Evolutionary conservation across 2,888 invertebrate species (phyloP).

Genomic region (Amiota minor): DNA sequence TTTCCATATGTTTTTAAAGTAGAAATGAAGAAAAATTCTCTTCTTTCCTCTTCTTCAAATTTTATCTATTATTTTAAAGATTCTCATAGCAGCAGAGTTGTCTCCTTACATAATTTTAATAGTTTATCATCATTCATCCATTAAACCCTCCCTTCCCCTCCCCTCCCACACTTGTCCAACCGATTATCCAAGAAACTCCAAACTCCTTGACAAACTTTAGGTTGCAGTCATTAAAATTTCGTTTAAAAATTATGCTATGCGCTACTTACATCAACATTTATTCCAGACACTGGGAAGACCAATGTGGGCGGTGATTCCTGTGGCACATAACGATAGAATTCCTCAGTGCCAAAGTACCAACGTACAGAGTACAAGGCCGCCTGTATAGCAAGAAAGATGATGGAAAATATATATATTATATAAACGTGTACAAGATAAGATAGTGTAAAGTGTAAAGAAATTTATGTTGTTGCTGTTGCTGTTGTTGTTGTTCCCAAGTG

Average conservation of each 20-base stretch:
- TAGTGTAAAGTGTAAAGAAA: constrained; percentile 2
- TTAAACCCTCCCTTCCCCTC: no score
- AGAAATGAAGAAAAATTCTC: no score
- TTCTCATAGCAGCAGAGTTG: no score
- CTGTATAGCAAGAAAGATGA: constrained; percentile 52
- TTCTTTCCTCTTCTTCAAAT: no score
- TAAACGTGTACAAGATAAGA: constrained; percentile 25
- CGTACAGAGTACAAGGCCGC: constrained; percentile 77
- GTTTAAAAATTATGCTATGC: background rate
- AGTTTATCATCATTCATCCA: no score
- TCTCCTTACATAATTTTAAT: no score
- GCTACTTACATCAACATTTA: constrained; percentile 78
- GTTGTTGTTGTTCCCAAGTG: background rate
- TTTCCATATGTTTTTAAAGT: no score
- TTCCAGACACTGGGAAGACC: constrained; percentile 76
- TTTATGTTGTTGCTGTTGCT: no score
- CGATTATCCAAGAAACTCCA: background rate
- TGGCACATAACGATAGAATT: constrained; percentile 79
- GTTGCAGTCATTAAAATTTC: constrained; percentile 17
- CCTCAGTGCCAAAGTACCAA: constrained; percentile 78
- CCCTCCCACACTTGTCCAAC: no score
- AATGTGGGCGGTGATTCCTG: constrained; percentile 77
- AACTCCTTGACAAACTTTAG: background rate
- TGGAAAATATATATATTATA: constrained; percentile 31
- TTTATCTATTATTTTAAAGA: no score